Evolutionary conservation across 2,888 invertebrate genomes (phyloP), one percentile per base, ranked within the genome.

Genomic region (Alcis repandata): DNA sequence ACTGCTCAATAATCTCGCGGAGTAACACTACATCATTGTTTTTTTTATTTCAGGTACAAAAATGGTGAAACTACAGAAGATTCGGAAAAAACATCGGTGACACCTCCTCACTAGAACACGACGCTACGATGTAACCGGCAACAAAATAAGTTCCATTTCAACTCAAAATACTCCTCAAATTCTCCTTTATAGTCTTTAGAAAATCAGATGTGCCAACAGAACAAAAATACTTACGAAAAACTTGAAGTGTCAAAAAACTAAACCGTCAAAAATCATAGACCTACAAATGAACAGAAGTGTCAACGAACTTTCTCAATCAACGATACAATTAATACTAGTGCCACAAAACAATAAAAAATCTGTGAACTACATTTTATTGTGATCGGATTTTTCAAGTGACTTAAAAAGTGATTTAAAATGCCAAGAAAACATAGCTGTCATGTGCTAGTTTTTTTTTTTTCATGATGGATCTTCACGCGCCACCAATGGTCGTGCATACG

Each of bases 391-490:
- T 4, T 20, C 36, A 38, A 41, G 53, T 53, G 40, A 53, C 40
- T 7, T 8, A 51, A 36, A 41, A 15, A 19, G 59, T 48, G 43
- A n/a, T 59, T 19, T 8, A 10, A 43, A 19, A 7, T 36, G 19
- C 22, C 27, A n/a, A 20, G 3, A 7, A 33, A 33, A n/a, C 15
- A 32, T 0, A 27, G 40, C 13, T 54, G 77, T 79, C 78, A 82
- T 80, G 80, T 79, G 72, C 60, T 74, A 72, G 63, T 65, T 36
- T 41, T 60, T 62, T n/a, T n/a, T n/a, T 62, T 13, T 65, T 76
- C 70, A 76, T 73, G 57, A 93, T 93, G 92, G 93, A 92, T 87
- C 84, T 93, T 38, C 92, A 93, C 85, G 87, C 92, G n/a, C 90
- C 91, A 0, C 86, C 87, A 9, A 69, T 92, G 70, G 90, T 92